Evolutionary conservation across 2,888 invertebrate genomes (phyloP).

Genomic region (Microchrysa polita): DNA sequence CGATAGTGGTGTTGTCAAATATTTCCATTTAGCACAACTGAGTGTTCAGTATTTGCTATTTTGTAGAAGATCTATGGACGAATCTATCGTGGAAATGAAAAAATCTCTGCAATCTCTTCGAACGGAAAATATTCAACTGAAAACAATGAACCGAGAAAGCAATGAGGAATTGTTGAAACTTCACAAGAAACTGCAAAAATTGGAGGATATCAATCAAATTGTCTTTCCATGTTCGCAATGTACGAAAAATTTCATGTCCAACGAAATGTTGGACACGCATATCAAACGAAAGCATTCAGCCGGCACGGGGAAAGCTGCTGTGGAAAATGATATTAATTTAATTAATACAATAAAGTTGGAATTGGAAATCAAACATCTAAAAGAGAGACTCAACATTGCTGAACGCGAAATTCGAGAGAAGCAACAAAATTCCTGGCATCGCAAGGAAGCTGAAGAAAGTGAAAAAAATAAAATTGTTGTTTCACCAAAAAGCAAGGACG

Average conservation of each 20-base stretch:
- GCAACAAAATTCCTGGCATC: constrained; percentile 42
- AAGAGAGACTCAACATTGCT: constrained; percentile 70
- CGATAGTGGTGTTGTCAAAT: constrained; percentile 63
- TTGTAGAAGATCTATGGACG: constrained; percentile 62
- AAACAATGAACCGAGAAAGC: constrained; percentile 56
- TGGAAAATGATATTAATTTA: constrained; percentile 62
- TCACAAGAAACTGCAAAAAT: constrained; percentile 60
- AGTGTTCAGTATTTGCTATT: constrained; percentile 61
- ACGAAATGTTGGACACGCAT: constrained; percentile 61
- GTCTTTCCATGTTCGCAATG: constrained; percentile 62
- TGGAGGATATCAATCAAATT: constrained; percentile 60
- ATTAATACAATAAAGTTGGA: constrained; percentile 73
- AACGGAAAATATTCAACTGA: constrained; percentile 57
- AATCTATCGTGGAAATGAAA: constrained; percentile 57
- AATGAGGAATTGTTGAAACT: constrained; percentile 60
- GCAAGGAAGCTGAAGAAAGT: constrained; percentile 40
- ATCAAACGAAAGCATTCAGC: constrained; percentile 58
- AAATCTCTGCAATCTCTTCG: constrained; percentile 56
- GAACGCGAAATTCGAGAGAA: constrained; percentile 66
- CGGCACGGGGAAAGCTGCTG: constrained; percentile 48
- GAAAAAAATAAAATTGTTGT: constrained; percentile 2
- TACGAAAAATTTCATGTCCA: constrained; percentile 62
- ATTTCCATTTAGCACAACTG: constrained; percentile 61
- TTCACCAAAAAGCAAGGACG: background rate
- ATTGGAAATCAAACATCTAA: constrained; percentile 71